Percentiles rank a stretch among this genome's conserved stretches.
These are phyloP conservation scores for Bufo bufo DNA, from an alignment of 2,113 vertebrate species.

Conservation along the genomic window DNA sequence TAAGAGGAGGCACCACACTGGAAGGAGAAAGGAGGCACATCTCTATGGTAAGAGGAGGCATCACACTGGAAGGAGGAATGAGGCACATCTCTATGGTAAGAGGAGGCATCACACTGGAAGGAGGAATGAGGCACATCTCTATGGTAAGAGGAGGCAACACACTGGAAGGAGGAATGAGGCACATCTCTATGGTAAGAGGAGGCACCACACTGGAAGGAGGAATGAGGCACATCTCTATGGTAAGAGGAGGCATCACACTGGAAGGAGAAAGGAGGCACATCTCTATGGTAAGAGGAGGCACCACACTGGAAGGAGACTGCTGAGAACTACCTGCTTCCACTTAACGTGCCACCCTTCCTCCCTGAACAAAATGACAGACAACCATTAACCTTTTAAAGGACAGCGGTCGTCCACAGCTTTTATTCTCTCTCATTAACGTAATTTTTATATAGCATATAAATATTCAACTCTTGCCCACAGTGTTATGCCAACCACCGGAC, in stretches of 20 bases:
- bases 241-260: not conserved
- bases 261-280: too few relatives aligned
- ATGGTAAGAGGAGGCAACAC: not conserved
- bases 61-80: not conserved
- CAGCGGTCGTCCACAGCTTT: too few relatives aligned
- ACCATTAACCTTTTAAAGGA: too few relatives aligned
- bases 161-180: not conserved
- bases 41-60: not conserved
- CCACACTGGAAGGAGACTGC: not conserved
- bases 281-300: too few relatives aligned
- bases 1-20: not conserved
- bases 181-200: not conserved
- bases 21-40: not conserved
- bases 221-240: too few relatives aligned
- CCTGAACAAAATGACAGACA: too few relatives aligned
- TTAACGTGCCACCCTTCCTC: too few relatives aligned
- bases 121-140: not conserved
- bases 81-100: not conserved
- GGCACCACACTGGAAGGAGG: not conserved
- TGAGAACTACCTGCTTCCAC: too few relatives aligned
- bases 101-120: not conserved
- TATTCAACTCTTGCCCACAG: too few relatives aligned
- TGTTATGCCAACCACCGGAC: too few relatives aligned
- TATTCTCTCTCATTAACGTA: too few relatives aligned
- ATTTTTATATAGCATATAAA: too few relatives aligned